A percentile compares a stretch with the other conserved stretches of the same genome.
phyloP scores from a whole-genome alignment of 2,888 invertebrate genomes.

The Eristalis pertinax region DNA sequence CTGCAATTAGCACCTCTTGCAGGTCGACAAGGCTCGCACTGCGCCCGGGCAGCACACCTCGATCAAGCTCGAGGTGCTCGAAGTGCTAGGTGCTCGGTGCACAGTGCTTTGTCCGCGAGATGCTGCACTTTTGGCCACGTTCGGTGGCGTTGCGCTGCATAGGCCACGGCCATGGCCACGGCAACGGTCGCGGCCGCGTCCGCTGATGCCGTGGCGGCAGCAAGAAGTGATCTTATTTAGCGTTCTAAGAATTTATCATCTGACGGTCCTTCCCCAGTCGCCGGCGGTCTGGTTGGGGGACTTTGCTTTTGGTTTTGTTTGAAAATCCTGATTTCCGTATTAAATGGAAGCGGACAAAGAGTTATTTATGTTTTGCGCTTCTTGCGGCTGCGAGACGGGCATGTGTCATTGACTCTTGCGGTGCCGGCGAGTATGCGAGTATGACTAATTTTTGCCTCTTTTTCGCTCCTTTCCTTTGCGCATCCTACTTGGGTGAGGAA shows the following conservation, averaged over 20 bases:
- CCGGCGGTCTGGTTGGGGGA: constrained; percentile 13
- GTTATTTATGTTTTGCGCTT: constrained; percentile 47
- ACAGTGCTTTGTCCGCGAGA: constrained; percentile 25
- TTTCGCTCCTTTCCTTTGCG: not conserved
- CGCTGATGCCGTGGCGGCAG: constrained; percentile 33
- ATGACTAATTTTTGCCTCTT: constrained; percentile 49
- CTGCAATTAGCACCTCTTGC: constrained; percentile 67
- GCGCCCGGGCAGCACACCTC: not conserved
- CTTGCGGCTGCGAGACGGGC: constrained; percentile 42
- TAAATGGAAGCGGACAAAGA: constrained; percentile 67
- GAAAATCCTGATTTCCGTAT: constrained; percentile 70
- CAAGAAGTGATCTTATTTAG: constrained; percentile 69
- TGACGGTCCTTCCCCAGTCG: constrained; percentile 36
- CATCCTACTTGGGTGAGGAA: not conserved
- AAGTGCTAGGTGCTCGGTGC: not conserved
- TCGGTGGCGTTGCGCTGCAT: constrained; percentile 53
- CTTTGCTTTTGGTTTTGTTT: constrained; percentile 60
- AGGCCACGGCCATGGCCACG: constrained; percentile 28
- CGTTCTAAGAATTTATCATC: constrained; percentile 71
- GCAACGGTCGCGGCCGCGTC: too few relatives aligned
- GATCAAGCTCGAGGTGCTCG: not conserved
- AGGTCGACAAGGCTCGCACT: constrained; percentile 10
- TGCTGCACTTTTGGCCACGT: constrained; percentile 63
- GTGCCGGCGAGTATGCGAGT: constrained; percentile 15
- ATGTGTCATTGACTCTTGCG: constrained; percentile 65